phyloP scores from a whole-genome alignment of 2,113 vertebrate species.

The Hyaena hyaena region DNA sequence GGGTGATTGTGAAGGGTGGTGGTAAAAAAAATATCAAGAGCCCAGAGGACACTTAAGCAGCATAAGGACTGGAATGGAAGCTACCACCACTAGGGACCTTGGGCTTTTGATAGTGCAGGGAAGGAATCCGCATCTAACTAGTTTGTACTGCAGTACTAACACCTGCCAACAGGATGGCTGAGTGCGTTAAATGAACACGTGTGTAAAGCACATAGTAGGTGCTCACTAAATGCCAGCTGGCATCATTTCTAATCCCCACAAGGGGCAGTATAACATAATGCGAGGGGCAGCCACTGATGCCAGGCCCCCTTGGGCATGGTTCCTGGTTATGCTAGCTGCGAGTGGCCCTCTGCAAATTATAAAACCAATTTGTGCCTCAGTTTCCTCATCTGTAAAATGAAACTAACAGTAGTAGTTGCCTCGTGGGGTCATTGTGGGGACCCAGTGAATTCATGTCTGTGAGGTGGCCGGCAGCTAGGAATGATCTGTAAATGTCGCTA shows the following conservation, averaged over 20 bases:
- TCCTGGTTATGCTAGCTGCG: no score
- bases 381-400: neutral
- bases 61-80: neutral
- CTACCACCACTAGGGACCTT: no score
- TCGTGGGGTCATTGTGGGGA: neutral
- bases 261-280: rapidly evolving
- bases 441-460: neutral
- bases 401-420: neutral
- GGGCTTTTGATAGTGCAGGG: neutral
- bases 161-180: rapidly evolving
- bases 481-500: rapidly evolving
- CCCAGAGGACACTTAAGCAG: neutral
- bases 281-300: neutral
- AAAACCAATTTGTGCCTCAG: neutral
- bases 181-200: neutral
- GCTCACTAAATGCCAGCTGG: neutral
- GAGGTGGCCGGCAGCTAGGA: neutral
- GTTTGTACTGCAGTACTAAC: rapidly evolving
- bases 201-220: neutral
- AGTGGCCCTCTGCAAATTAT: neutral
- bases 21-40: neutral
- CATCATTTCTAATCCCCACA: neutral
- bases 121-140: neutral
- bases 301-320: rapidly evolving
- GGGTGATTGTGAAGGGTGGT: neutral